Conservation (phyloP, 1,140 invertebrate genomes). For the Neuroterus valhalla region DNA sequence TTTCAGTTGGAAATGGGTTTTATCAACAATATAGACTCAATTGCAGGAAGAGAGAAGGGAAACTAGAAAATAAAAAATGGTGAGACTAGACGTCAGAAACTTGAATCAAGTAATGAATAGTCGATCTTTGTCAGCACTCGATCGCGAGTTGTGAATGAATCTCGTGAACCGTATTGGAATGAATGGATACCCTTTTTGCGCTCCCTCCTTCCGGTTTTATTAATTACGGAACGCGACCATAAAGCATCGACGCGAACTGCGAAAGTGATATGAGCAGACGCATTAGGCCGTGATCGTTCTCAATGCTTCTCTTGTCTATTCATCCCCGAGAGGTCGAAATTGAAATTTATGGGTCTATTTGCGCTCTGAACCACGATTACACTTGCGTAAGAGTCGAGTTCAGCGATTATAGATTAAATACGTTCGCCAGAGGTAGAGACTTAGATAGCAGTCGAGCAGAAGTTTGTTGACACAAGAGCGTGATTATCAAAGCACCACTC, state of each 20-base stretch:
- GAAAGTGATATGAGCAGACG: conserved; percentile 28
- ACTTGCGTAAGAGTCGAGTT: not conserved
- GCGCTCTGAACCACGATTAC: not conserved
- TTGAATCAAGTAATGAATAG: not conserved
- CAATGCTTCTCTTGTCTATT: conserved; percentile 46
- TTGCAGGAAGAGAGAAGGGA: no score
- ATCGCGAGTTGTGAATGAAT: conserved; percentile 2
- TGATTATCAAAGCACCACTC: conserved; percentile 6
- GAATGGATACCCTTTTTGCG: conserved; percentile 52
- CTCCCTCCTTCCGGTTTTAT: conserved; percentile 51
- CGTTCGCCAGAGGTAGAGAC: not conserved
- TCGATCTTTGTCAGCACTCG: not conserved
- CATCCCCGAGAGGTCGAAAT: conserved; percentile 34
- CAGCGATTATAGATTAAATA: not conserved
- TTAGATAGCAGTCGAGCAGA: not conserved
- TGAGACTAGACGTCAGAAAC: no score
- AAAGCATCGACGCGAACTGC: conserved; percentile 41
- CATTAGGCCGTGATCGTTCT: not conserved
- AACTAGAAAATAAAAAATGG: no score
- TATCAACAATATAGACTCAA: no score
- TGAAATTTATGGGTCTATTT: conserved; percentile 33
- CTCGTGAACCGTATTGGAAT: conserved; percentile 10
- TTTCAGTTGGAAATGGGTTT: no score
- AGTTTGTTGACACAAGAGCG: conserved; percentile 1
- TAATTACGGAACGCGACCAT: conserved; percentile 46